These are phyloP conservation scores for Parazoanthus swiftii DNA, from an alignment of 92 coral and sea anemone genomes.

Conservation along the genomic window DNA sequence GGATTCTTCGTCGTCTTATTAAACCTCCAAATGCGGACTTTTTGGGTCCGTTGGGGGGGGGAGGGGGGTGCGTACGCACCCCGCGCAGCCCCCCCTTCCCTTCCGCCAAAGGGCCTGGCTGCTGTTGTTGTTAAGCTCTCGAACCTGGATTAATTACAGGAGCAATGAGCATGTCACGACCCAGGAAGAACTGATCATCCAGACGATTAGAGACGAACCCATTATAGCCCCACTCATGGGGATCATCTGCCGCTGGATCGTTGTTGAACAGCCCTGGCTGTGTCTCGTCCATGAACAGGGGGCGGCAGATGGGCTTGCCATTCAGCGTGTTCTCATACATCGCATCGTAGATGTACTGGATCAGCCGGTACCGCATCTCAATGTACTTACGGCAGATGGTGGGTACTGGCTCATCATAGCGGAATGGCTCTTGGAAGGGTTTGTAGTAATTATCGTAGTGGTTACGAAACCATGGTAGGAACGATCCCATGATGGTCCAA, in stretches of 20 bases:
- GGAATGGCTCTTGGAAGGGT: conserved; percentile 72
- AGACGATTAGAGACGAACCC: conserved; percentile 72
- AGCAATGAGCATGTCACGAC: conserved; percentile 63
- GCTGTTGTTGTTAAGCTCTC: not conserved
- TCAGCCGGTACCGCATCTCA: conserved; percentile 75
- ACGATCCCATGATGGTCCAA: conserved; percentile 84
- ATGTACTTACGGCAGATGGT: conserved; percentile 83
- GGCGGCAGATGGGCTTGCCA: conserved; percentile 81
- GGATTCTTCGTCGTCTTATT: too few species aligned
- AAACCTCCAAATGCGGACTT: too few species aligned
- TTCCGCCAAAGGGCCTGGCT: too few species aligned
- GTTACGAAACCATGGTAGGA: conserved; percentile 82
- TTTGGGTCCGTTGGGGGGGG: too few species aligned
- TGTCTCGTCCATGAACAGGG: conserved; percentile 76
- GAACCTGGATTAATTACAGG: conserved; percentile 74
- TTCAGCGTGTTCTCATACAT: conserved; percentile 73
- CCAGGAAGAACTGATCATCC: conserved; percentile 81
- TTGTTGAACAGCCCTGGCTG: conserved; percentile 63
- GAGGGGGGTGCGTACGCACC: too few species aligned
- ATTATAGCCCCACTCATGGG: conserved; percentile 63
- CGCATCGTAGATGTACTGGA: conserved; percentile 78
- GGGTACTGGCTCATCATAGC: conserved; percentile 70
- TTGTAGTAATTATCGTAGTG: conserved; percentile 79
- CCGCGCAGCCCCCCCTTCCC: too few species aligned
- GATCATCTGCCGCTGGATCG: conserved; percentile 72